Evolutionary conservation across 2,797 vertebrate genomes (phyloP), one percentile per base, ranked within the genome.

Genomic region (Pagetopsis macropterus): DNA sequence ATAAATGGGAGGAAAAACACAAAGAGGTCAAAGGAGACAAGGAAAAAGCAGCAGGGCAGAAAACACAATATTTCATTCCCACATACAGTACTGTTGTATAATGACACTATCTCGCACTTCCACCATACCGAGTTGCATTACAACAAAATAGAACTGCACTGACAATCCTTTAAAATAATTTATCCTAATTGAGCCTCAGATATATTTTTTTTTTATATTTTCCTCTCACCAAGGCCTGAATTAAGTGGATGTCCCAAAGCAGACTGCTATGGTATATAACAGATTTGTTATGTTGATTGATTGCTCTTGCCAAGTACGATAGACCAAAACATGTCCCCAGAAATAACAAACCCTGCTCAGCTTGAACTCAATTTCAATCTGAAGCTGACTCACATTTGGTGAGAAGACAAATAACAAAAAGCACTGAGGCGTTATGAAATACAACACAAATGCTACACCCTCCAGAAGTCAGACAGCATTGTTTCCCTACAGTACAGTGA

Each of bases 381-480:
- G 79, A 43, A 51, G 60, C 45, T 37, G 72, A 75, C 54, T 77
- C 66, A 61, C 61, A 71, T 77, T 61, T 68, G 70, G n/a, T 69
- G 57, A 69, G 72, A 68, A 72, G 65, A 81, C 58, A 78, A 57
- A 68, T 55, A 74, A 82, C 14, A 46, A 73, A 81, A 80, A 66
- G 73, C 40, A 62, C 45, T 37, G 67, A 82, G 46, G 51, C 66
- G n/a, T 60, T 64, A 65, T 68, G 48, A 86, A 83, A 88, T 31
- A 70, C 64, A 79, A 79, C 79, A 80, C 74, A 90, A 87, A 90
- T 75, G 74, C 79, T 79, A 78, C 75, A 72, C 82, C 73, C 55
- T 68, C 46, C 10, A 85, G 79, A 86, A 84, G 80, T 76, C 84
- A 82, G 46, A 76, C 72, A 45, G 73, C 68, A 72, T 72, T 74